Evolutionary conservation across 1,140 invertebrate genomes (phyloP), one percentile per base, ranked within the genome.

Genomic region (Leptestheria dahalacensis): DNA sequence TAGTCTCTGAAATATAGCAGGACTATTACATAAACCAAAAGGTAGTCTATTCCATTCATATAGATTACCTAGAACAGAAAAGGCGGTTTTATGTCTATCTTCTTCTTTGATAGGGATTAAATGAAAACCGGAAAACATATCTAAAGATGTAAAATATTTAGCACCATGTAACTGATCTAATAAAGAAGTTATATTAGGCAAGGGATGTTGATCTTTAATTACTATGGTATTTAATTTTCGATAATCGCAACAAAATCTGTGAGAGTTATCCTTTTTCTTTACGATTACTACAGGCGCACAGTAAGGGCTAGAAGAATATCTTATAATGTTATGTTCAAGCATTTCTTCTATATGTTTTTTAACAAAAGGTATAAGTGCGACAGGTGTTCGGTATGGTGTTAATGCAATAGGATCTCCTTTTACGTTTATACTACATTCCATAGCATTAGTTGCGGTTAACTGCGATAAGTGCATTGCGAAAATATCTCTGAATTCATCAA

Each of bases 201-300:
- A 64, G 2, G 77, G 77, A 66, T 74, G 80, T 15, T 58, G 41
- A 50, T 75, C 72, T 51, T 64, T 61, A 3, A 52, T 62, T 0
- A 70, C 74, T 2, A 68, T 57, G 0, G 24, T n/a, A 65, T 77
- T 77, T 1, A 77, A 60, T 6, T 55, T 24, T 9, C 76, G 63
- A 63, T 71, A 79, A 63, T 80, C 76, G 0, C 78, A 63, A 66
- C 76, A 77, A 56, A 77, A 75, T 15, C 75, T 51, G 1, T 64
- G 62, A 0, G 61, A 62, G 2, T 69, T 69, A 58, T 78, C 72
- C 29, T 75, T 74, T 60, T 82, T 82, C 61, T 68, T 65, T 0
- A 78, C 71, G 12, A 79, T 53, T 0, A 79, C 70, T 0, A 76
- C 63, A 1, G 74, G 77, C 0, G 70, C 69, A 9, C 69, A 64